phyloP scores from a whole-genome alignment of 2,797 vertebrate species.

The Platalea minor region DNA sequence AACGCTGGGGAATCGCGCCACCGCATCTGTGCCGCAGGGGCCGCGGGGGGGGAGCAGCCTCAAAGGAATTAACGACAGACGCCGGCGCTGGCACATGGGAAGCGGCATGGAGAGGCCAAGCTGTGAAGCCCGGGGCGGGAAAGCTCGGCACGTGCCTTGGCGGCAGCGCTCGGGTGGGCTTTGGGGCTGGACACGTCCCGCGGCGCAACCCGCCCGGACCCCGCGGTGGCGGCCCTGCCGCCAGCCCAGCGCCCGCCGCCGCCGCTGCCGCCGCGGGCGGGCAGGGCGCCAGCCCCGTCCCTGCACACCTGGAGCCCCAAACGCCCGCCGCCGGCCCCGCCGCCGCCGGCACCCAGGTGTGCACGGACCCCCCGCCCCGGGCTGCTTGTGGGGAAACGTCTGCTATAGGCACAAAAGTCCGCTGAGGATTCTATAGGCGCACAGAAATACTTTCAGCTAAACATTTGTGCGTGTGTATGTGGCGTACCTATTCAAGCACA shows the following conservation, averaged over 20 bases:
- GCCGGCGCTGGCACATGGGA: accelerated
- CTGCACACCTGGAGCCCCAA: not conserved
- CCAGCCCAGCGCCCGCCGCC: not conserved
- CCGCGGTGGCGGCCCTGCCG: not conserved
- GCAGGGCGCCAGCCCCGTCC: not conserved
- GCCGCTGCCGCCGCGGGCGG: accelerated
- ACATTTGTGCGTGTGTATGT: not conserved
- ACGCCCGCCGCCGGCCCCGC: accelerated
- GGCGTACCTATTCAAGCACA: not conserved
- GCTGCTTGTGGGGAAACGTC: accelerated
- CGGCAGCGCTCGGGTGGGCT: accelerated
- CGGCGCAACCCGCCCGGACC: not conserved
- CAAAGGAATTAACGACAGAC: accelerated
- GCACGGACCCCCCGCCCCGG: accelerated
- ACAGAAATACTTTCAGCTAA: not conserved
- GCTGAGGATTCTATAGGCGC: accelerated
- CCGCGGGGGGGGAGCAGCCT: accelerated
- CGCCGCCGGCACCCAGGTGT: not conserved
- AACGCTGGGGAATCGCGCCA: not conserved
- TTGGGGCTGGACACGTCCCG: not conserved
- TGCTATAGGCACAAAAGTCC: accelerated
- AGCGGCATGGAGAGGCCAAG: accelerated
- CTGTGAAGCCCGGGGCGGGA: accelerated
- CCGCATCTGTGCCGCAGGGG: not conserved
- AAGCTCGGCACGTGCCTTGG: accelerated